These are phyloP conservation scores for Plebejus argus DNA, from an alignment of 2,888 invertebrate species.

Conservation along the genomic window DNA sequence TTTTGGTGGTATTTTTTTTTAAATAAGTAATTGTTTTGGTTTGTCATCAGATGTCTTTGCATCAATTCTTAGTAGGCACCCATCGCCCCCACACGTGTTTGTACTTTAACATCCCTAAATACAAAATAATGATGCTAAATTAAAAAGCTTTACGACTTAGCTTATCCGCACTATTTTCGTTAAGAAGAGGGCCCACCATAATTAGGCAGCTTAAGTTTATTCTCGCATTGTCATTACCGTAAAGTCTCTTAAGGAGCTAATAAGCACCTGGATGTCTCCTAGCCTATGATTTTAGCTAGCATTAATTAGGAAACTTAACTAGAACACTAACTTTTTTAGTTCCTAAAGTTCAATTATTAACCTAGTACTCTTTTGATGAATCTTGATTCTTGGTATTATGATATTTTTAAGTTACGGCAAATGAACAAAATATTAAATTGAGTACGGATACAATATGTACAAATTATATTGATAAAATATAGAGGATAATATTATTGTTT, in stretches of 20 bases:
- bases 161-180: slow-evolving; percentile 23
- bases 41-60: too few relatives aligned
- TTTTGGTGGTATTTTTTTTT: too few relatives aligned
- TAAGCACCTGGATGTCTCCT: background rate
- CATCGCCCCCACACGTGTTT: background rate
- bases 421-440: too few relatives aligned
- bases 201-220: slow-evolving; percentile 15
- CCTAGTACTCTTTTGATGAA: too few relatives aligned
- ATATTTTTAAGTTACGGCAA: too few relatives aligned
- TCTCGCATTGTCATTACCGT: slow-evolving; percentile 7
- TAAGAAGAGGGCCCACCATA: background rate
- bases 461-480: too few relatives aligned
- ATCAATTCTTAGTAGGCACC: background rate
- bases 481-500: too few relatives aligned
- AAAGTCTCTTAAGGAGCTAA: slow-evolving; percentile 2
- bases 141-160: slow-evolving; percentile 11
- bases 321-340: background rate
- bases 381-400: too few relatives aligned
- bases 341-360: background rate
- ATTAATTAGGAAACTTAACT: background rate
- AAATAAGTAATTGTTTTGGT: too few relatives aligned
- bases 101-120: background rate
- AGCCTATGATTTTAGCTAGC: background rate
- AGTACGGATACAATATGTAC: too few relatives aligned
- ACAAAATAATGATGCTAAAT: slow-evolving; percentile 6